Base-by-base conservation (phyloP, 2,797 vertebrate species). In the Alosa sapidissima region DNA sequence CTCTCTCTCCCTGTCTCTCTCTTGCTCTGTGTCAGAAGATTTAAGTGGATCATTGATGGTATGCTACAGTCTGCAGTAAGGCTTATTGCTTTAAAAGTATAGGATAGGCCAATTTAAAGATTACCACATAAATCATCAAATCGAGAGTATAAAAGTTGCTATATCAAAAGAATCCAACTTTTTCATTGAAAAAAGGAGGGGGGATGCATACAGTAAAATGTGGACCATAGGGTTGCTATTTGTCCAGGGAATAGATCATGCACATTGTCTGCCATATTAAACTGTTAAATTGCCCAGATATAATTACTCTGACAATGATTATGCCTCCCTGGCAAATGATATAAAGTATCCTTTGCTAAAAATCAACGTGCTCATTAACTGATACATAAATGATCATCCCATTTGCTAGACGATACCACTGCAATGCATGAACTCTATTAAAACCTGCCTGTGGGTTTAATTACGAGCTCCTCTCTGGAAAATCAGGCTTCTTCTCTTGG, bases 361-460 rank as follows among this genome's bases (percentile, higher is more conserved):
- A 75, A 75, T 41, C 68, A 75, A 41, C 13, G 1, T 19, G 19
- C 72, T 78, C 72, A 47, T 78, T 78, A 78, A 16, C 72, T 45
- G 28, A 1, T 47, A 47, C 7, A n/a, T 21, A 45, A 78, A 78
- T 19, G 36, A 78, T 47, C 41, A 45, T 7, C 41, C 36, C 14
- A 21, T 36, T 78, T 41, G 72, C 16, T 47, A 8, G 72, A 78
- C 47, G 72, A 4, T 45, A 36, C 33, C 19, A 45, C 41, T 78
- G 72, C 72, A 78, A 78, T 78, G 6, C 41, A 21, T 47, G 36
- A 47, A 78, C 72, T 78, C 41, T 41, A 41, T 47, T 78, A 41
- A 78, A 78, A 47, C 72, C 72, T 47, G 72, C 72, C 41, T 41
- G 41, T 78, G 72, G 72, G 72, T 47, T 47, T 78, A 78, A 78